Base-by-base conservation (phyloP, 1,140 invertebrate species). In the Solen grandis region DNA sequence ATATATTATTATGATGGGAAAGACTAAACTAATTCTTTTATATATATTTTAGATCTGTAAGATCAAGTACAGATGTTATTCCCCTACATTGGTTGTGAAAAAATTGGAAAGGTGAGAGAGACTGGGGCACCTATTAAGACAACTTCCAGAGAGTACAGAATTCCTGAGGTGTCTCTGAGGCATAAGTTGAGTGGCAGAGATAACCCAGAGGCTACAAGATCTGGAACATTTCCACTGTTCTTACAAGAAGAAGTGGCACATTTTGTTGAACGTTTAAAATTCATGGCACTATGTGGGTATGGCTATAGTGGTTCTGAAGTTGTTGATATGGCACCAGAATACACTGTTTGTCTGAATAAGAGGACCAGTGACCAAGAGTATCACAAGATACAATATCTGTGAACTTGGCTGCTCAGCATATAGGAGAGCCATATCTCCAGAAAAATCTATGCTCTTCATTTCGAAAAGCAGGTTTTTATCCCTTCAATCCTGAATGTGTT, bases 381-480 rank as follows among this genome's bases (percentile, higher is more conserved):
- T n/a, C n/a, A n/a, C n/a, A n/a, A n/a, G 41, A 19, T 46, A 46
- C 41, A 46, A 46, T 19, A 46, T 46, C 8, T 19, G 41, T 46
- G 41, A 46, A 46, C 41, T 46, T 10, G 41, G 41, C 41, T 46
- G 8, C 19, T 46, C 19, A 46, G 41, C 41, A 46, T 46, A 46
- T 19, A 46, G 8, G 8, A 46, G 41, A 46, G 41, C 41, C 8
- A 46, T 46, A 46, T 46, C 41, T 46, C 41, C 41, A 46, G 41
- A 46, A 46, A n/a, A 82, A 82, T 46, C 29, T 66, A 69, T n/a
- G 38, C n/a, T 22, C 66, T 19, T 29, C 54, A 29, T 82, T 82
- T 36, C 13, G 46, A 10, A 72, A 66, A 29, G n/a, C 74, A 27
- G 81, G 75, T 8, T 73, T 83, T n/a, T 73, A 78, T 52, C 81